Evolutionary conservation across 2,888 invertebrate genomes (phyloP).

Genomic region (Apamea crenata): DNA sequence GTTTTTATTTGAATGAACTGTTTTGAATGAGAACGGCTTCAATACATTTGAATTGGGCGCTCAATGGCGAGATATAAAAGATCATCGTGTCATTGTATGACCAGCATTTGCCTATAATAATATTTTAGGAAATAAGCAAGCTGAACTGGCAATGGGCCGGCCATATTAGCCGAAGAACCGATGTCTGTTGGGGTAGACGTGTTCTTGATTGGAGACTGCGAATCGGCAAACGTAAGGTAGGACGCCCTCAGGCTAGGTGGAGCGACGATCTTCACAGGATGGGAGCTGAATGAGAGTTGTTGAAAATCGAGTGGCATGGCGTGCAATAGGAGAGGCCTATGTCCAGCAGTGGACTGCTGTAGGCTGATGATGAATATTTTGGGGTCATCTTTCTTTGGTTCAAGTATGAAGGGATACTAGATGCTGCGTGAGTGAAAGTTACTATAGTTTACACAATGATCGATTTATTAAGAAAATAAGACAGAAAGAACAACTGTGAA

Average conservation of each 20-base stretch:
- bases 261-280: no score
- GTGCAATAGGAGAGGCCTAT: no score
- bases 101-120: background rate
- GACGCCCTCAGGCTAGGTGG: no score
- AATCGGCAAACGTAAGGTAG: no score
- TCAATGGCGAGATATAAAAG: background rate
- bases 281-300: no score
- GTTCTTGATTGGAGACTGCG: no score
- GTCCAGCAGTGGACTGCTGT: no score
- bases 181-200: no score
- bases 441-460: background rate
- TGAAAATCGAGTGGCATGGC: no score
- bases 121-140: background rate
- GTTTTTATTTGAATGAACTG: conserved; percentile 52
- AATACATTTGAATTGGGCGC: conserved; percentile 35
- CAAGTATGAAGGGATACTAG: no score
- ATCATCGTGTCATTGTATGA: conserved; percentile 3
- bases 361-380: background rate
- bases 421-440: background rate
- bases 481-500: background rate
- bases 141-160: background rate
- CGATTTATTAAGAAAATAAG: background rate
- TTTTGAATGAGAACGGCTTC: conserved; percentile 45
- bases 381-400: background rate
- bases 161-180: no score